A percentile compares a stretch with the other conserved stretches of the same genome.
phyloP scores from a whole-genome alignment of 2,113 vertebrate genomes.

The Anas platyrhynchos region DNA sequence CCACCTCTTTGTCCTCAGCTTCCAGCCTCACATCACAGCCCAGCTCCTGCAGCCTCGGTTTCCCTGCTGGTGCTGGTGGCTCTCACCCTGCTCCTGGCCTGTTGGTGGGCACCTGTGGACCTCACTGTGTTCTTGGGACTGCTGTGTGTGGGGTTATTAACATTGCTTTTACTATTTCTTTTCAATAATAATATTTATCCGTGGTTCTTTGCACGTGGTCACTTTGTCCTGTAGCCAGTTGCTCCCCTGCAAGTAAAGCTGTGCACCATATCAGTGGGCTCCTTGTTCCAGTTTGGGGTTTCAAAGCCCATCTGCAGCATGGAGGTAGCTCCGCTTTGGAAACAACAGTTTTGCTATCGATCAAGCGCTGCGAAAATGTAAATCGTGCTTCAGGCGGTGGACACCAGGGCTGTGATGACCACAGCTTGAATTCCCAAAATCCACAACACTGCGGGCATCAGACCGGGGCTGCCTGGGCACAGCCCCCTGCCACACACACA shows the following conservation, averaged over 20 bases:
- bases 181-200: background rate
- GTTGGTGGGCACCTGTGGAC: background rate
- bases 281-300: background rate
- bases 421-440: background rate
- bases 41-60: background rate
- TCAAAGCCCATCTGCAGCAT: background rate
- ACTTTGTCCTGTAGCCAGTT: background rate
- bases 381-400: background rate
- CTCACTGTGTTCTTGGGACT: background rate
- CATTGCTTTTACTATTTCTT: background rate
- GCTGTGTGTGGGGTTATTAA: background rate
- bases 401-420: background rate
- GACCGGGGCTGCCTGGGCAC: accelerated
- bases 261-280: background rate
- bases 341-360: constrained; percentile 3
- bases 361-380: background rate
- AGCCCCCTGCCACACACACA: background rate
- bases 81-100: background rate
- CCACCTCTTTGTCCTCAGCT: background rate
- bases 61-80: background rate
- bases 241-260: background rate
- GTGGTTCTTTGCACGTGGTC: background rate
- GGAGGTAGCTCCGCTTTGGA: constrained; percentile 10
- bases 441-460: background rate
- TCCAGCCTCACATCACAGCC: background rate